A percentile compares a stretch with the other conserved stretches of the same genome.
These are phyloP conservation scores for Noctua fimbriata DNA, from an alignment of 2,888 invertebrate genomes.

Conservation along the genomic window DNA sequence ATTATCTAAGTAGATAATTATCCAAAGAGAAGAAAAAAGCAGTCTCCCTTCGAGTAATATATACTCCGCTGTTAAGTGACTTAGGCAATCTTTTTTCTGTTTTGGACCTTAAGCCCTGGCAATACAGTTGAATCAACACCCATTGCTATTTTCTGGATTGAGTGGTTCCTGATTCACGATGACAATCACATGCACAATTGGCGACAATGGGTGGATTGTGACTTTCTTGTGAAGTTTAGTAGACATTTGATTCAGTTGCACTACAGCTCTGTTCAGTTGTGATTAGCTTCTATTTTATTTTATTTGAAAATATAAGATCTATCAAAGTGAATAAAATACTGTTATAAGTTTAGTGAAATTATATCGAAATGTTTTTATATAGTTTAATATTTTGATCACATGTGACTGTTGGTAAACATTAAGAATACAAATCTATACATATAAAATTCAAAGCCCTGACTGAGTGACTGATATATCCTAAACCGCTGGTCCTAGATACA, in stretches of 20 bases:
- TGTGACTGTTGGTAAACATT: background rate
- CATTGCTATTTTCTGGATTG: slow-evolving; percentile 15
- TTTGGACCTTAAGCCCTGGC: slow-evolving; percentile 19
- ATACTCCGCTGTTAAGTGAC: background rate
- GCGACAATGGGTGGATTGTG: slow-evolving; percentile 19
- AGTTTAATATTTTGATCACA: background rate
- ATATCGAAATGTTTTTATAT: background rate
- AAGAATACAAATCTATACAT: background rate
- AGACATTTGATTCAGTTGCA: background rate
- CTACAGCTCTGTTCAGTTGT: slow-evolving; percentile 15
- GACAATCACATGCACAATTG: slow-evolving; percentile 22
- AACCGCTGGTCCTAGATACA: too few relatives aligned
- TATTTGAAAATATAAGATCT: background rate
- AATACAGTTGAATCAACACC: slow-evolving; percentile 4
- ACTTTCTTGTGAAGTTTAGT: slow-evolving; percentile 8
- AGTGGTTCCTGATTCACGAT: slow-evolving; percentile 22
- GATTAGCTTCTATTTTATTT: background rate
- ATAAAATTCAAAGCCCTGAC: too few relatives aligned
- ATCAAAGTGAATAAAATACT: slow-evolving; percentile 6
- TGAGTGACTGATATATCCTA: too few relatives aligned
- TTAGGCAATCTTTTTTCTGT: background rate
- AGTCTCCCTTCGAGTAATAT: slow-evolving; percentile 5
- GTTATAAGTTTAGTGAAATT: background rate
- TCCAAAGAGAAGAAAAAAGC: slow-evolving; percentile 9
- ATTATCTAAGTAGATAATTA: background rate